Evolutionary conservation across 2,113 vertebrate genomes (phyloP), one percentile per base, ranked within the genome.

Genomic region (Nothocercus julius): DNA sequence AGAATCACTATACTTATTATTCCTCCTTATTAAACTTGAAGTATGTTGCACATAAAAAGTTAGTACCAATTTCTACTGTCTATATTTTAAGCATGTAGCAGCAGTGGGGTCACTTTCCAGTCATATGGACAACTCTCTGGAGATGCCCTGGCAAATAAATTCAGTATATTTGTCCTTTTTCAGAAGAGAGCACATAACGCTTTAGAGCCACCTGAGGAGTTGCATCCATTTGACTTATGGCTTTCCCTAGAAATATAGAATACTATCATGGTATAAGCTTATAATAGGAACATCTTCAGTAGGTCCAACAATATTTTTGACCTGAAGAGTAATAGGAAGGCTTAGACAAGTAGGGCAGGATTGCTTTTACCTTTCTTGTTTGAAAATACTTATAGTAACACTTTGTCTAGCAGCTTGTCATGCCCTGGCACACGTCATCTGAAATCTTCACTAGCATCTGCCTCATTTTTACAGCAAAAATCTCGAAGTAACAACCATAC

Each of bases 21-120:
- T 96, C 21, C 19, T 93, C 70, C 85, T 88, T 95, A 96, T 94
- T 96, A 94, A 96, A 90, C 70, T 63, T 91, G 76, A 93, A 97
- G 97, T 96, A 92, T 83, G 7, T 75, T 92, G n/a, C 44, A 62
- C 25, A 70, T 69, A 85, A 86, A 93, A 89, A 77, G 27, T 47
- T 21, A 91, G 58, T 19, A 90, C 47, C 30, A 85, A 45, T 96
- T 97, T 94, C 49, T 86, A 32, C 40, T 80, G 4, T 63, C 25
- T 95, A 28, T 87, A 77, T 93, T 93, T 91, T 92, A 93, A 94
- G 68, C 85, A 24, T 36, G 13, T 56, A 85, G 25, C 9, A 91
- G 51, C 28, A 86, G 87, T 77, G 85, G 22, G 69, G 64, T 95
- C 30, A 42, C 58, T 97, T 94, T 96, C 91, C 78, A 96, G 82